Conservation (phyloP, 2,888 invertebrate genomes). For the Pachycephus smyrnensis region DNA sequence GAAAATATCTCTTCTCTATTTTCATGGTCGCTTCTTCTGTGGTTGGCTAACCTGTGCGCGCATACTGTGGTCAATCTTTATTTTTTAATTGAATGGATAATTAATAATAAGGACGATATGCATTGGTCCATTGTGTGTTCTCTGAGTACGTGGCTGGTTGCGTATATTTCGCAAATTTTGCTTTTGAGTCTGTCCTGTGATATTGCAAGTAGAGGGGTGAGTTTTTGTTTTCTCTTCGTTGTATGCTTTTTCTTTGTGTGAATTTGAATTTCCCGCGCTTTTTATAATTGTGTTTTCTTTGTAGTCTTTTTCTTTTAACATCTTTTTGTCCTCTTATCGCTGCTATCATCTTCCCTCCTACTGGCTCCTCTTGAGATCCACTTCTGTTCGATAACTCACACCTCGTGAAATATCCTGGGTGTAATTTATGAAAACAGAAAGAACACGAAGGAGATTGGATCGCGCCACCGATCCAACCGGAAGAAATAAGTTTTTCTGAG, state of each 20-base stretch:
- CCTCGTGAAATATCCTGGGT: background rate
- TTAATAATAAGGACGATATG: constrained; percentile 9
- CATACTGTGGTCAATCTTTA: constrained; percentile 53
- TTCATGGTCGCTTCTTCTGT: constrained; percentile 51
- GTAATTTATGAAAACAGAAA: no score
- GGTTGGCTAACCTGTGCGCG: constrained; percentile 51
- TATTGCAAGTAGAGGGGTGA: constrained; percentile 47
- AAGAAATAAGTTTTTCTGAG: no score
- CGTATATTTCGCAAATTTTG: constrained; percentile 46
- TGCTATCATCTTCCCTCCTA: no score
- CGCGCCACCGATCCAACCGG: no score
- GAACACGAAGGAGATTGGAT: no score
- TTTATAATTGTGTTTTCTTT: background rate
- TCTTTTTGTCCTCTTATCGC: no score
- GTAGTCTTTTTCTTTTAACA: no score
- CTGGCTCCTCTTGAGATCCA: background rate
- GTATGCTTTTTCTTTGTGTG: background rate
- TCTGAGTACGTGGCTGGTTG: constrained; percentile 45
- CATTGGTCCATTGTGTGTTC: constrained; percentile 31
- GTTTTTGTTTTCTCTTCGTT: constrained; percentile 5
- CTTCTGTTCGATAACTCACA: background rate
- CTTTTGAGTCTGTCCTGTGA: constrained; percentile 50
- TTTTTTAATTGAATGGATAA: constrained; percentile 41
- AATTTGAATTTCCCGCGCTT: background rate
- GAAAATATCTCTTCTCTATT: constrained; percentile 48